Evolutionary conservation across 2,113 vertebrate species (phyloP).

Genomic region (Ariopsis seemanni): DNA sequence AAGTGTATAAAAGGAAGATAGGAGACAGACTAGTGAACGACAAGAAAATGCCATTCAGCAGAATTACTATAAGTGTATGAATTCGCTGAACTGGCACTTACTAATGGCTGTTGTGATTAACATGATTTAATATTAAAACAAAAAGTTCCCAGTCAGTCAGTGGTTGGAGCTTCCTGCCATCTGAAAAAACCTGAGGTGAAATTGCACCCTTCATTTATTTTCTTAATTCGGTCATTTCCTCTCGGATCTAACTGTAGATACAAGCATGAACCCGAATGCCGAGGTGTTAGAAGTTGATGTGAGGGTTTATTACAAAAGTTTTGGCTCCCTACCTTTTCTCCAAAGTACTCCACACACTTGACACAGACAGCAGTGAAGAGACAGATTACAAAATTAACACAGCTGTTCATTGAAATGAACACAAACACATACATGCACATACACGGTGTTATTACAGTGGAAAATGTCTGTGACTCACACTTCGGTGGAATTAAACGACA

Average conservation of each 20-base stretch:
- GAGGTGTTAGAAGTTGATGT: not conserved
- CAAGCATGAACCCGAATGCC: not conserved
- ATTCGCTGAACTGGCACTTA: not conserved
- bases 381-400: conserved; percentile 72
- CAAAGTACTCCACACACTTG: conserved; percentile 79
- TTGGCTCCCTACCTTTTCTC: conserved; percentile 76
- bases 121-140: not conserved
- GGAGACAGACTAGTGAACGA: not conserved
- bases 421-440: conserved; percentile 35
- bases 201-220: not conserved
- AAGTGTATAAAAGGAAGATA: not conserved
- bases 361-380: conserved; percentile 74
- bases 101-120: not conserved
- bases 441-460: not conserved
- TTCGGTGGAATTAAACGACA: not conserved
- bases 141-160: not conserved
- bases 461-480: not conserved
- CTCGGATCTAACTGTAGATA: not conserved
- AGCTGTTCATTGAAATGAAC: conserved; percentile 51
- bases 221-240: not conserved
- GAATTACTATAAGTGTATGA: not conserved
- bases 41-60: not conserved
- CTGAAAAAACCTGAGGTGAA: not conserved
- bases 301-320: not conserved
- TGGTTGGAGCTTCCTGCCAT: not conserved